Percentiles rank a stretch among this genome's conserved stretches.
These are phyloP conservation scores for Semaprochilodus insignis DNA, from an alignment of 2,797 vertebrate genomes.

Conservation along the genomic window DNA sequence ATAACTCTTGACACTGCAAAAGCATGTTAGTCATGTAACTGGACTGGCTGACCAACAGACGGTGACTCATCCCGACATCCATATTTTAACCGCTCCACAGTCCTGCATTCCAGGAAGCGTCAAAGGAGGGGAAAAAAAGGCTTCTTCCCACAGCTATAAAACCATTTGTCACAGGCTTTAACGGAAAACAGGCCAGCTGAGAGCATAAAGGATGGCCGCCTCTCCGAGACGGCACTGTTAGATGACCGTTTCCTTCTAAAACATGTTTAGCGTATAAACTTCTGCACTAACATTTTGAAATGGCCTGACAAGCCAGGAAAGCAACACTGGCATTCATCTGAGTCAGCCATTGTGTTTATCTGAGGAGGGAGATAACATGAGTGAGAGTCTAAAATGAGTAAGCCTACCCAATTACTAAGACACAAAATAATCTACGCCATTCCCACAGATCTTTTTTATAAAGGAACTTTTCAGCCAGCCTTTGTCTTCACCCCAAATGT, in stretches of 20 bases:
- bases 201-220: constrained; percentile 39
- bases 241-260: constrained; percentile 21
- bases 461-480: no score
- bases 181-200: constrained; percentile 61
- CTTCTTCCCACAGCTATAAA: constrained; percentile 50
- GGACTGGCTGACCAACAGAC: constrained; percentile 56
- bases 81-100: constrained; percentile 63
- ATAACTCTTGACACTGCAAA: constrained; percentile 38
- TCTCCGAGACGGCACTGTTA: constrained; percentile 13
- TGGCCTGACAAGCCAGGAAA: constrained; percentile 11
- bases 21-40: constrained; percentile 61
- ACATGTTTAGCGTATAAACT: constrained; percentile 18
- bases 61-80: constrained; percentile 66
- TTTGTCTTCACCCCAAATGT: no score
- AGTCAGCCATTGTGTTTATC: constrained; percentile 8
- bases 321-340: constrained; percentile 19
- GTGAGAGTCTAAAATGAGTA: neutral
- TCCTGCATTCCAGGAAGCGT: constrained; percentile 64
- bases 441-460: neutral
- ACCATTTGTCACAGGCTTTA: constrained; percentile 61
- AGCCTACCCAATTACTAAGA: neutral
- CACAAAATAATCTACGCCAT: neutral
- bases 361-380: neutral
- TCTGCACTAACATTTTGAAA: constrained; percentile 11
- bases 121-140: constrained; percentile 29